phyloP scores from a whole-genome alignment of 2,888 invertebrate genomes.

The Ligdia adustata region DNA sequence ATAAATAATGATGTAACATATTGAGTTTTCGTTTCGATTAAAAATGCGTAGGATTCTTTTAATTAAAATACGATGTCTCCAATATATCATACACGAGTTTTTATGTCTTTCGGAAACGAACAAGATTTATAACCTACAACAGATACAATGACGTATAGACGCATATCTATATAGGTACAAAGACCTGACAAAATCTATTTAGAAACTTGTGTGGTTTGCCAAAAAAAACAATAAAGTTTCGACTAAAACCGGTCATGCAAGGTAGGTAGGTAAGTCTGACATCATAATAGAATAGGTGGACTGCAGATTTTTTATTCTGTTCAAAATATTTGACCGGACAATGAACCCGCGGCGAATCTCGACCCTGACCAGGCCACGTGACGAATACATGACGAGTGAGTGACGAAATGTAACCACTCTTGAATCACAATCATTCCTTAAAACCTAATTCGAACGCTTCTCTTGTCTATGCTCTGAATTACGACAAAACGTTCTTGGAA shows the following conservation, averaged over 20 bases:
- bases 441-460: slow-evolving; percentile 27
- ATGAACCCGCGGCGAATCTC: slow-evolving; percentile 63
- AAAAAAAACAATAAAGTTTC: slow-evolving; percentile 48
- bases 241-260: slow-evolving; percentile 50
- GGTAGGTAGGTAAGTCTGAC: too few species aligned
- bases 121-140: slow-evolving; percentile 5
- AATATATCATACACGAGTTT: slow-evolving; percentile 26
- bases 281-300: slow-evolving; percentile 70
- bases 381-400: slow-evolving; percentile 45
- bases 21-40: slow-evolving; percentile 36
- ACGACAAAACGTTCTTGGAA: slow-evolving; percentile 29
- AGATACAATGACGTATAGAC: too few species aligned
- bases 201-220: too few species aligned
- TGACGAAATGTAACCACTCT: slow-evolving; percentile 51
- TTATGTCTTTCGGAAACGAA: slow-evolving; percentile 15
- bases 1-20: slow-evolving; percentile 42
- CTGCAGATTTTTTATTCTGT: slow-evolving; percentile 66
- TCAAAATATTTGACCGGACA: slow-evolving; percentile 75
- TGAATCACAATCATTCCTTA: slow-evolving; percentile 35
- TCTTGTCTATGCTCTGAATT: slow-evolving; percentile 33
- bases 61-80: slow-evolving; percentile 28
- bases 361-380: slow-evolving; percentile 59
- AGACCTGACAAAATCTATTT: too few species aligned
- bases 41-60: slow-evolving; percentile 26
- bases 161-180: too few species aligned